Percentiles rank a stretch among this genome's conserved stretches.
Conservation (phyloP, 2,113 vertebrate genomes). For the Gymnorhina tibicen region DNA sequence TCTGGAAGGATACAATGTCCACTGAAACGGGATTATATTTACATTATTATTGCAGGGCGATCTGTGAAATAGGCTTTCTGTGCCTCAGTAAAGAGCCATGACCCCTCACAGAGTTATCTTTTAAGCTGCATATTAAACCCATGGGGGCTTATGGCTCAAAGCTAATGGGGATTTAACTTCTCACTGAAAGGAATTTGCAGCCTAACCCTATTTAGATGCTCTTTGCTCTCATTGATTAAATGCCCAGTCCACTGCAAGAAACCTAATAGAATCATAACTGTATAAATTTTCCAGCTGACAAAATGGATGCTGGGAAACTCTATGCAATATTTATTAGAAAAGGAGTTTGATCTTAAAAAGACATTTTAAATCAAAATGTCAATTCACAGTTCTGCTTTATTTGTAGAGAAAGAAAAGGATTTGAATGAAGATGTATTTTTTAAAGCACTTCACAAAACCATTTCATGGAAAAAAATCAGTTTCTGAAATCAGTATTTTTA, state of each 20-base stretch:
- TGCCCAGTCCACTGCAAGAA: conserved; percentile 7
- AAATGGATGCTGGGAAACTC: not conserved
- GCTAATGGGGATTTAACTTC: conserved; percentile 56
- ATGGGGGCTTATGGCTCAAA: not conserved
- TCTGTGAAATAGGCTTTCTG: conserved; percentile 58
- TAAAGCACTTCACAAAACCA: not conserved
- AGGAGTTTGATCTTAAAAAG: conserved; percentile 11
- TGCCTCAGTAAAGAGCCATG: conserved; percentile 26
- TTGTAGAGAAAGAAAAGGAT: not conserved
- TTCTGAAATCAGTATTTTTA: not conserved
- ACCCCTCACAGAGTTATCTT: conserved; percentile 43
- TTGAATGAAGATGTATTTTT: not conserved
- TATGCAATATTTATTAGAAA: conserved; percentile 32
- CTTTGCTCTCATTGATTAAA: conserved; percentile 55
- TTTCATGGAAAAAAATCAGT: not conserved
- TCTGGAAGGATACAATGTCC: conserved; percentile 45
- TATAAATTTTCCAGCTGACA: conserved; percentile 28
- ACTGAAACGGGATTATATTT: conserved; percentile 57
- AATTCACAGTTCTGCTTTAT: not conserved
- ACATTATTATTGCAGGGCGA: conserved; percentile 33
- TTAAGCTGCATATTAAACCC: conserved; percentile 49
- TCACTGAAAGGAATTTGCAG: conserved; percentile 53
- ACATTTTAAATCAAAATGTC: conserved; percentile 26
- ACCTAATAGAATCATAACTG: conserved; percentile 9
- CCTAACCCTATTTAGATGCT: conserved; percentile 59